Evolutionary conservation across 1,140 invertebrate genomes (phyloP).

Genomic region (Tetramorium parvispinum): DNA sequence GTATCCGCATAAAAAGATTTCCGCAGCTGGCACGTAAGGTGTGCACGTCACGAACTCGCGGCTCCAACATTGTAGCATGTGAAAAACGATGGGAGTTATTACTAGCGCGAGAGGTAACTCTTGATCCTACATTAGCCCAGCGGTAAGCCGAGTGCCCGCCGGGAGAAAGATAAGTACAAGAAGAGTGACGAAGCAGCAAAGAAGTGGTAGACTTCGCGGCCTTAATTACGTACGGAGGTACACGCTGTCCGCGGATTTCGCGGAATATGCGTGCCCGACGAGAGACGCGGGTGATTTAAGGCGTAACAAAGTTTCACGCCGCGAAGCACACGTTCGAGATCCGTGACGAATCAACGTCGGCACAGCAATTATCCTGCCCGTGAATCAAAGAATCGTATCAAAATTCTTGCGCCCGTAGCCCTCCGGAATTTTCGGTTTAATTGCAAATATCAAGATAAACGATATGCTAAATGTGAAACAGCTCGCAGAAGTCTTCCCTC

Average conservation of each 20-base stretch:
- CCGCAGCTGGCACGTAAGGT: constrained; percentile 27
- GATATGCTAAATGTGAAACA: neutral
- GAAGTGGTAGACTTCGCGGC: constrained; percentile 10
- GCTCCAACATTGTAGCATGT: constrained; percentile 22
- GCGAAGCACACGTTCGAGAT: constrained; percentile 24
- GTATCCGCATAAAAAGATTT: constrained; percentile 23
- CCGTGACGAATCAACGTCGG: constrained; percentile 27
- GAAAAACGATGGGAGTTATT: constrained; percentile 44
- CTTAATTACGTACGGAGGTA: constrained; percentile 31
- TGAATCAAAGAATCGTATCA: neutral
- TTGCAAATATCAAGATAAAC: neutral
- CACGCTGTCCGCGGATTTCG: constrained; percentile 29
- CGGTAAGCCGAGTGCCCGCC: neutral
- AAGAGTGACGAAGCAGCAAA: neutral
- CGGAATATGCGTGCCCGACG: constrained; percentile 18
- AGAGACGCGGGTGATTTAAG: constrained; percentile 20
- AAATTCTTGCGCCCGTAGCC: neutral
- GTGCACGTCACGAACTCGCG: constrained; percentile 7
- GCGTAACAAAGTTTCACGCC: constrained; percentile 6
- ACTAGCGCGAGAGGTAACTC: constrained; percentile 30
- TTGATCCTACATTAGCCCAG: constrained; percentile 44
- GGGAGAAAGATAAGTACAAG: neutral
- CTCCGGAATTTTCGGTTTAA: neutral
- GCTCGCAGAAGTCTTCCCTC: neutral
- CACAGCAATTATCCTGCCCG: constrained; percentile 28